A percentile compares a stretch with the other conserved stretches of the same genome.
Conservation (phyloP, 37 sponge, comb jelly and placozoan genomes). For the Spongilla lacustris region DNA sequence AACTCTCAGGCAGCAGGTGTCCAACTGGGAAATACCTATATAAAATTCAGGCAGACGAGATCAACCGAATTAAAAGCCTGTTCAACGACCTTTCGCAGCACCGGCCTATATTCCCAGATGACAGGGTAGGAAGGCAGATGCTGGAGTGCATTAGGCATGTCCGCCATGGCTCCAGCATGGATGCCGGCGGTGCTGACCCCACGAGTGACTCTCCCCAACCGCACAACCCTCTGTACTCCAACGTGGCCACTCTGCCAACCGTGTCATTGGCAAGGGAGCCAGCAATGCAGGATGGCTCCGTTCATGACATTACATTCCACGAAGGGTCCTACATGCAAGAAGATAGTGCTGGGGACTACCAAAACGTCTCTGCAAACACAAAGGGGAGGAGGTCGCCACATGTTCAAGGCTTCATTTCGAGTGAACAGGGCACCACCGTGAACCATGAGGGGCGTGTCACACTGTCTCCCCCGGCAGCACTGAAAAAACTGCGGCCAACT, state of each 20-base stretch:
- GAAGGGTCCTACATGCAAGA: not conserved
- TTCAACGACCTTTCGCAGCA: slow-evolving; percentile 70
- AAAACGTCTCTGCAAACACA: not conserved
- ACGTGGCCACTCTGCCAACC: not conserved
- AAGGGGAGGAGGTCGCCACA: not conserved
- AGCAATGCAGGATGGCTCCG: not conserved
- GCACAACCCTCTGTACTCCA: not conserved
- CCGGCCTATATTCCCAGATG: slow-evolving; percentile 67
- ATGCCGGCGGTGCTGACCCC: not conserved
- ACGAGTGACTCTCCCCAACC: not conserved
- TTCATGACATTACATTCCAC: not conserved
- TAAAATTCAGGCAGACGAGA: slow-evolving; percentile 46
- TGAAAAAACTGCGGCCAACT: not conserved
- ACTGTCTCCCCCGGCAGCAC: slow-evolving; percentile 28
- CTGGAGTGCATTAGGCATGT: slow-evolving; percentile 24
- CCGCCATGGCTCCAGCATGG: not conserved
- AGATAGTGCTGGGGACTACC: not conserved
- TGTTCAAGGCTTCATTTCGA: not conserved
- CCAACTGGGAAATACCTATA: slow-evolving; percentile 60
- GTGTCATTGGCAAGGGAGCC: not conserved
- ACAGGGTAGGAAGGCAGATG: slow-evolving; percentile 58
- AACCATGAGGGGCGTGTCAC: slow-evolving; percentile 28
- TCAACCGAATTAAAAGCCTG: slow-evolving; percentile 29
- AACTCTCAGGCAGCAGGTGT: slow-evolving; percentile 42
- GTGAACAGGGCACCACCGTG: not conserved